Evolutionary conservation across 2,888 invertebrate species (phyloP).

Genomic region (Cerastis rubricosa): DNA sequence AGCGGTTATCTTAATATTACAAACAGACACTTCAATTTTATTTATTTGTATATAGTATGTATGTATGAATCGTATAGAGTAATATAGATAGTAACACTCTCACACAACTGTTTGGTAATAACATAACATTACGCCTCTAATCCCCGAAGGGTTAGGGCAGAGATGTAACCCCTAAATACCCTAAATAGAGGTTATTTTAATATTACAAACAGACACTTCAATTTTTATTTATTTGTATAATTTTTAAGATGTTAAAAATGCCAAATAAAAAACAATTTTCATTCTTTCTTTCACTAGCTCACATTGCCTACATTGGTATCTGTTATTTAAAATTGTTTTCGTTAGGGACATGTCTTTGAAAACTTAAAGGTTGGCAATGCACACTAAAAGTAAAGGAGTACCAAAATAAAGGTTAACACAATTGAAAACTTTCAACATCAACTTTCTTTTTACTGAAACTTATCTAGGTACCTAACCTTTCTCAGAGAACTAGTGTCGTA

Average conservation of each 20-base stretch:
- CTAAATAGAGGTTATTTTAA: no score
- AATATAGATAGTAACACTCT: neutral
- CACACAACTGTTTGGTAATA: neutral
- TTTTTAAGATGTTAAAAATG: no score
- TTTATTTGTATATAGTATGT: no score
- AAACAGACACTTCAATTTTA: no score
- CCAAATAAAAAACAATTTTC: no score
- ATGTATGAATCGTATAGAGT: no score
- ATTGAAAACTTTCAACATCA: neutral
- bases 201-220: no score
- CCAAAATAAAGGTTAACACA: neutral
- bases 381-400: slow-evolving; percentile 4
- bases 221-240: no score
- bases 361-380: slow-evolving; percentile 7
- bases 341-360: neutral
- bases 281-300: no score
- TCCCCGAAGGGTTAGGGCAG: neutral
- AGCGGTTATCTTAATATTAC: no score
- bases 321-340: neutral
- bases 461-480: neutral
- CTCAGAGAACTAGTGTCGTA: neutral
- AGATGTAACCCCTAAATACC: no score
- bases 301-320: neutral
- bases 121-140: neutral
- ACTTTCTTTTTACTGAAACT: neutral